Base-by-base conservation (phyloP, 1,140 invertebrate genomes). In the Parapsyche elsis region DNA sequence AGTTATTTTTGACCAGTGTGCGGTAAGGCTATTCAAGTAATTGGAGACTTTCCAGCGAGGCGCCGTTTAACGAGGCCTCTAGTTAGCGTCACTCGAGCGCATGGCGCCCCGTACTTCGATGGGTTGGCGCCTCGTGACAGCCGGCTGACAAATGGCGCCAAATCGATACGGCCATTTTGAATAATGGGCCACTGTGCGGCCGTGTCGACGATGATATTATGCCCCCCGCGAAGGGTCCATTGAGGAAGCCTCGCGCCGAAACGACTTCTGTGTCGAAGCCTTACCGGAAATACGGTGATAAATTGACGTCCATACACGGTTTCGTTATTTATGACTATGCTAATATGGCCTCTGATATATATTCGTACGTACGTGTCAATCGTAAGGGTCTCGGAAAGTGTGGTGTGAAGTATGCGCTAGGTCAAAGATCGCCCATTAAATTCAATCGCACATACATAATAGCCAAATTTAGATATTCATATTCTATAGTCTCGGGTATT, bases 121-220 rank as follows among this genome's bases (percentile, higher is more conserved):
- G n/a, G 21, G 53, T 4, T 21, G 21, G 53, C 53, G 14, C 21
- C 21, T 10, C 30, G 30, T 16, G n/a, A n/a, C 53, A 59, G 53
- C 14, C n/a, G 14, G 53, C 53, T 59, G 53, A 59, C 53, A 59
- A 59, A 59, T 59, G 53, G 53, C 21, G n/a, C 21, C 53, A 21
- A n/a, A 59, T 59, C 53, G 53, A 59, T 59, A n/a, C 53, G 53
- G 53, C 53, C 21, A 59, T 59, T 59, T 59, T 59, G 53, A 59
- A 59, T 59, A 59, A 59, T 59, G 53, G 53, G 10, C 53, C 53
- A n/a, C 53, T 16, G 21, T n/a, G 53, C 53, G 53, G 10, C 53
- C 21, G 21, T 59, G 14, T 59, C 53, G 14, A 10, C 10, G n/a
- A 16, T 21, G 53, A 16, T 59, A n/a, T n/a, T 49, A n/a, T 49